These are phyloP conservation scores for Colletes collaris DNA, from an alignment of 2,888 invertebrate species.

Conservation along the genomic window DNA sequence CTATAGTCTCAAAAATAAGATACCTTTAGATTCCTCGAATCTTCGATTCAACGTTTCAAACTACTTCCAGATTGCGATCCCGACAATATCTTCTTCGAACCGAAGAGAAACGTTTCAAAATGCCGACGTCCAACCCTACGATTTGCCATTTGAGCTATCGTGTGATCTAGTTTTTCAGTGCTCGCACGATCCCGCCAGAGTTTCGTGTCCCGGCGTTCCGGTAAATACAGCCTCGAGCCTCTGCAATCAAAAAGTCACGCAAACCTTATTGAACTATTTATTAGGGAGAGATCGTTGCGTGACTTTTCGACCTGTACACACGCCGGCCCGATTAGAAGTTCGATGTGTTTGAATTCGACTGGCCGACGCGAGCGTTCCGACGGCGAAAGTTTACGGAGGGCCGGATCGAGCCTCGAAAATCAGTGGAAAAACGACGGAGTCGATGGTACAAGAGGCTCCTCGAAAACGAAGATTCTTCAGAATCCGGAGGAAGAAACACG, in stretches of 20 bases:
- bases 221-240: background rate
- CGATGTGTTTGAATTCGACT: conserved; percentile 16
- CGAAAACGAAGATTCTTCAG: conserved; percentile 23
- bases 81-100: no score
- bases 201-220: background rate
- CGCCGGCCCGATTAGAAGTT: conserved; percentile 32
- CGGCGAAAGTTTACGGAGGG: background rate
- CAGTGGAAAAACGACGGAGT: conserved; percentile 1
- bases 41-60: no score
- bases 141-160: no score
- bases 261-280: conserved; percentile 35
- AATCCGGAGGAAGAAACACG: conserved; percentile 42
- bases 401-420: background rate
- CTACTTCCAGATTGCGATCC: no score
- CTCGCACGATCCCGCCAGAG: no score
- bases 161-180: no score
- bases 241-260: conserved; percentile 34
- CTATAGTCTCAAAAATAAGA: no score
- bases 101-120: no score
- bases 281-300: conserved; percentile 14
- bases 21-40: no score
- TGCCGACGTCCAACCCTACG: no score
- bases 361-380: background rate
- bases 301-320: conserved; percentile 15
- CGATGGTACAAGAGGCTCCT: conserved; percentile 24